phyloP scores from a whole-genome alignment of 2,888 invertebrate genomes.

The Zygaena filipendulae region DNA sequence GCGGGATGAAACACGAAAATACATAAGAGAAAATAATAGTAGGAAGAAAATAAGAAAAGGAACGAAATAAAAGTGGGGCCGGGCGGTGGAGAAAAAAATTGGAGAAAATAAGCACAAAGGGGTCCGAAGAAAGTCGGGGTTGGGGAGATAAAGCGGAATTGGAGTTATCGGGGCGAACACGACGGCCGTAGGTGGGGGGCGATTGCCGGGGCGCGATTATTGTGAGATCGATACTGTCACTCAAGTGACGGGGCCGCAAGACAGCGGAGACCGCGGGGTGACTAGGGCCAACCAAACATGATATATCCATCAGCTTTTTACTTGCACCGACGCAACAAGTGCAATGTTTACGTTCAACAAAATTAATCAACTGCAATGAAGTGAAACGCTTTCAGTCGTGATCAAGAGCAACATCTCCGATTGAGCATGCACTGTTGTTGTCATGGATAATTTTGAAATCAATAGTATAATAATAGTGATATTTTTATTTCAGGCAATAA shows the following conservation, averaged over 20 bases:
- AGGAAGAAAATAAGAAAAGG: conserved; percentile 54
- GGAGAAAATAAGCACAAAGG: conserved; percentile 65
- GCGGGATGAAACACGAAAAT: conserved; percentile 58
- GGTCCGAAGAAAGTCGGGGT: conserved; percentile 53
- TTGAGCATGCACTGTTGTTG: too few species aligned
- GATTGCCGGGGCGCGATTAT: conserved; percentile 47
- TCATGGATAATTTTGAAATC: too few species aligned
- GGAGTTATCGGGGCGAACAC: conserved; percentile 63
- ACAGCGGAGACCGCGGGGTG: conserved; percentile 13
- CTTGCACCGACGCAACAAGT: too few species aligned
- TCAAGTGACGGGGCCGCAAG: conserved; percentile 28
- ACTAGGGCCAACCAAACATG: too few species aligned
- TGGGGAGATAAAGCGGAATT: conserved; percentile 66
- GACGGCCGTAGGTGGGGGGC: conserved; percentile 48
- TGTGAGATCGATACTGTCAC: conserved; percentile 64
- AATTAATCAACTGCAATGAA: too few species aligned
- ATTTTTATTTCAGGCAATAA: too few species aligned
- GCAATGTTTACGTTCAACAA: too few species aligned
- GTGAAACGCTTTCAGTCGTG: too few species aligned
- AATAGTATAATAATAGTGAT: too few species aligned
- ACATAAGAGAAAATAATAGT: conserved; percentile 64
- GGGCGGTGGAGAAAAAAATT: conserved; percentile 56
- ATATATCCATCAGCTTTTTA: too few species aligned
- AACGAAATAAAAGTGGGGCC: conserved; percentile 57
- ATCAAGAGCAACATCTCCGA: too few species aligned